Percentiles rank a stretch among this genome's conserved stretches.
Conservation (phyloP, 2,113 vertebrate species). For the Indri indri region DNA sequence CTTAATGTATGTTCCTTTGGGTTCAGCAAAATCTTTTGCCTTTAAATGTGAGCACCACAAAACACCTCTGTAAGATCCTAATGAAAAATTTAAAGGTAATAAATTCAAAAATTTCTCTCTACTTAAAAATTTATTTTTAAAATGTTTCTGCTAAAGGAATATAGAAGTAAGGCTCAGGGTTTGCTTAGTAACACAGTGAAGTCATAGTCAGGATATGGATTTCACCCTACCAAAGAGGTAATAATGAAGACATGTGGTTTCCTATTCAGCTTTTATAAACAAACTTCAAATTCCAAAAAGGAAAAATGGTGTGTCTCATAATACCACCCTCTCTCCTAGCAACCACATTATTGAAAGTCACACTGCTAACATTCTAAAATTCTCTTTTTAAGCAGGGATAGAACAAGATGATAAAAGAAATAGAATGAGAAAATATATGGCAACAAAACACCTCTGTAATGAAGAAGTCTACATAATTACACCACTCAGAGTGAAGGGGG, state of each 20-base stretch:
- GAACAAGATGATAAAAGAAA: not conserved
- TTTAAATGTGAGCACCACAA: not conserved
- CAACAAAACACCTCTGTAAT: not conserved
- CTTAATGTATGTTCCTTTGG: not conserved
- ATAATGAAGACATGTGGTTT: not conserved
- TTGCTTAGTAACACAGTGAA: not conserved
- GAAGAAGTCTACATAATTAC: not conserved
- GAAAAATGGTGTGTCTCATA: not conserved
- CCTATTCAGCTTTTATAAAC: not conserved
- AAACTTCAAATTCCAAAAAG: not conserved
- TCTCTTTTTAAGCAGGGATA: not conserved
- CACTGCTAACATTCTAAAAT: not conserved
- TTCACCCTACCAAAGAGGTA: not conserved
- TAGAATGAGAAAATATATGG: not conserved
- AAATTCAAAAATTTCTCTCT: not conserved
- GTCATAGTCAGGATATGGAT: not conserved
- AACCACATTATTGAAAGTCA: not conserved
- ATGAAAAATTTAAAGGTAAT: not conserved
- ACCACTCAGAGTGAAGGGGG: not conserved
- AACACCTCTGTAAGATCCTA: not conserved
- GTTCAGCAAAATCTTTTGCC: not conserved
- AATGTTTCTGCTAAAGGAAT: not conserved
- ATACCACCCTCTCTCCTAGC: not conserved
- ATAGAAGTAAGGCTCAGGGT: not conserved
- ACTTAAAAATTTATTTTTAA: not conserved